Base-by-base conservation (phyloP, 30 jellyfish, hydroid and myxozoan genomes). In the Cassiopea andromeda region DNA sequence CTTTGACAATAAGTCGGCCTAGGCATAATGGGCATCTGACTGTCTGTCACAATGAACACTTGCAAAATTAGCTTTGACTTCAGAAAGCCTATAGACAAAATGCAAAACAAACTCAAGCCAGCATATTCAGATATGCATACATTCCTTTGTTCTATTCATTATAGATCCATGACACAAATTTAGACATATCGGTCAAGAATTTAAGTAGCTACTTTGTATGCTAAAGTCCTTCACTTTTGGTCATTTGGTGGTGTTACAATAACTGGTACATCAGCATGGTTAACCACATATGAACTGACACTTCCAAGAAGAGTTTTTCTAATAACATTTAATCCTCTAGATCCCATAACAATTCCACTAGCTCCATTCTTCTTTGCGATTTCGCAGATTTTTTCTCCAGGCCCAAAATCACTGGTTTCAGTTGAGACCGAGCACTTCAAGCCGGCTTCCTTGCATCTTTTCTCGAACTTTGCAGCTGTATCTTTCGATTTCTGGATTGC, bases 221-320 rank as follows among this genome's bases (percentile, higher is more conserved):
- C 73, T 64, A 70, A 6, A 9, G 86, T 14, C 75, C 15, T n/a
- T 77, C 17, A 77, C 74, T 77, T 77, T 38, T 48, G 64, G 44
- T 75, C 86, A 10, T 12, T 3, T 14, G 97, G 97, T 50, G 98
- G 97, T 5, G 97, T 69, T 4, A 91, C 90, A n/a, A 83, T 46
- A 16, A 91, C 97, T 5, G 97, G 97, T 7, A 91, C 94, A 27
- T 75, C 87, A 2, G 97, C 85, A 80, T 91, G 97, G 75, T 79
- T 69, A 44, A 91, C 88, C 15, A 92, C 98, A 77, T 92, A 92
- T n/a, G 92, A 81, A 46, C 98, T 92, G 78, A 88, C 93, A 69
- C 98, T 92, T 12, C 98, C 98, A 13, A 92, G 89, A n/a, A 92
- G 81, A 10, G 95, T 87, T 58, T 95, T 78, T 17, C 98, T 77